Percentiles rank a stretch among this genome's conserved stretches.
Conservation (phyloP, 2,888 invertebrate species). For the Ctenicera cuprea region DNA sequence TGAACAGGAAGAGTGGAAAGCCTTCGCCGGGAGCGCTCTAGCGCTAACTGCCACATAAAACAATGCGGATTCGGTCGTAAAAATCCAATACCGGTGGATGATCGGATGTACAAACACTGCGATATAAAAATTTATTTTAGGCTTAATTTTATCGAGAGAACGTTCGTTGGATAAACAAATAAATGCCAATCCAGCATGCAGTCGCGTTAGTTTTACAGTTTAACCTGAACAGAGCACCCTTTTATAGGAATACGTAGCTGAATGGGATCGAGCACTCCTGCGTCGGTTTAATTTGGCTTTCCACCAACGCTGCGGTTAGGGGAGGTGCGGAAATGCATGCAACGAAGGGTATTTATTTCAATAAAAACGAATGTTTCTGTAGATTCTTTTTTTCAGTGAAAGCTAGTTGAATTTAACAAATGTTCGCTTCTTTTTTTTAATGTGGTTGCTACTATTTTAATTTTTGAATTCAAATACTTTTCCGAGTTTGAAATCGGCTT, state of each 20-base stretch:
- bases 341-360: constrained; percentile 34
- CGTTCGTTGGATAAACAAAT: constrained; percentile 46
- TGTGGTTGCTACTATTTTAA: neutral
- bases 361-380: constrained; percentile 31
- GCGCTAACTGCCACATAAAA: constrained; percentile 62
- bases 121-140: constrained; percentile 59
- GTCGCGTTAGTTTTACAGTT: constrained; percentile 39
- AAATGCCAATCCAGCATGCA: constrained; percentile 33
- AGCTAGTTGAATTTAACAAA: neutral
- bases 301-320: constrained; percentile 32
- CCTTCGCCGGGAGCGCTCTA: constrained; percentile 57
- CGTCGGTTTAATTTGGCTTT: constrained; percentile 38
- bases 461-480: neutral
- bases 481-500: too few species aligned
- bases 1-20: constrained; percentile 47
- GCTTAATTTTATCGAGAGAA: constrained; percentile 56
- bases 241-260: constrained; percentile 25
- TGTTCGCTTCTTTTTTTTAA: constrained; percentile 18
- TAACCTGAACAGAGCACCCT: constrained; percentile 27
- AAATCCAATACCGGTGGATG: constrained; percentile 60
- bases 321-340: constrained; percentile 38
- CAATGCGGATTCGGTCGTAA: constrained; percentile 63
- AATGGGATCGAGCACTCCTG: constrained; percentile 17
- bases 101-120: constrained; percentile 61
- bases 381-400: constrained; percentile 28